phyloP scores from a whole-genome alignment of 2,113 vertebrate species.

The Apistogramma diplotaenia region DNA sequence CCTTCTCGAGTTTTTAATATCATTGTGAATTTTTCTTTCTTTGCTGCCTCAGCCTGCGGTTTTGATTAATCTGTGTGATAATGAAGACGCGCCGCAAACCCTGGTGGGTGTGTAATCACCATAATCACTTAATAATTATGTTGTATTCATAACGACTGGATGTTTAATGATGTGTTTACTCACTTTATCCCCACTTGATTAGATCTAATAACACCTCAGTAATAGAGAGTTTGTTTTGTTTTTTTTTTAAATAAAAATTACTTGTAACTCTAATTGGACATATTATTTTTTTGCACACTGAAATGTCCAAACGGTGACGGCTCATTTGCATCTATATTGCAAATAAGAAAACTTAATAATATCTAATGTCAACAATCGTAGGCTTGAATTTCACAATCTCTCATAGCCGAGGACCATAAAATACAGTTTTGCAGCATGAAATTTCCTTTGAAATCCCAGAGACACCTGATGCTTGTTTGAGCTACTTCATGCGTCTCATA shows the following conservation, averaged over 20 bases:
- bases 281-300: neutral
- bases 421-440: constrained; percentile 52
- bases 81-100: constrained; percentile 46
- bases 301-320: neutral
- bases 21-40: neutral
- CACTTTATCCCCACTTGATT: constrained; percentile 58
- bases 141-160: constrained; percentile 52
- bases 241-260: constrained; percentile 24
- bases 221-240: constrained; percentile 18
- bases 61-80: constrained; percentile 55
- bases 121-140: constrained; percentile 71
- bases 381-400: constrained; percentile 53
- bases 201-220: constrained; percentile 55
- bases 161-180: constrained; percentile 62
- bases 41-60: constrained; percentile 6
- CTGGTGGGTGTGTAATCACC: constrained; percentile 57
- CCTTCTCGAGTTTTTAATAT: neutral
- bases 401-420: constrained; percentile 47
- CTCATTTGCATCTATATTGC: constrained; percentile 54
- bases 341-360: constrained; percentile 28
- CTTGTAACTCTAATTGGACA: constrained; percentile 11
- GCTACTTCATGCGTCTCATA: constrained; percentile 54
- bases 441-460: constrained; percentile 67
- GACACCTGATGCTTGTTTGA: constrained; percentile 71
- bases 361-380: constrained; percentile 54